These are phyloP conservation scores for Pseudochirops cupreus DNA, from an alignment of 2,797 vertebrate genomes.

Conservation along the genomic window DNA sequence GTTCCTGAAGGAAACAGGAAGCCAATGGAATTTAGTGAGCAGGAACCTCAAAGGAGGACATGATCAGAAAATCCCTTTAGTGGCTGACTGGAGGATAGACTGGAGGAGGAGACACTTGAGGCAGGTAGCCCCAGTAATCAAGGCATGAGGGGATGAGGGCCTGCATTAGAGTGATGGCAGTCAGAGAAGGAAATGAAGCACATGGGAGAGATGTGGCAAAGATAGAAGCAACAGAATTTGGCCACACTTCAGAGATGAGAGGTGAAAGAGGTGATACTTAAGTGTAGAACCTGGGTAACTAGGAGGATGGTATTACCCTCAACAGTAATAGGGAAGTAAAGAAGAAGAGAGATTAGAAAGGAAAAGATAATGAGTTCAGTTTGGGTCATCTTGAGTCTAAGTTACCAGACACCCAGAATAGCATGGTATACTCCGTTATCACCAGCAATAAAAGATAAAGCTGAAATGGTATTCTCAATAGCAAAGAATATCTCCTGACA, in stretches of 20 bases:
- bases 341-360: background rate
- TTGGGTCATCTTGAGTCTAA: background rate
- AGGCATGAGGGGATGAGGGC: background rate
- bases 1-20: background rate
- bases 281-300: background rate
- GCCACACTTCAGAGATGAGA: background rate
- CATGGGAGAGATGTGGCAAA: background rate
- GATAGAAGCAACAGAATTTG: background rate
- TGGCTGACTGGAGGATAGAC: background rate
- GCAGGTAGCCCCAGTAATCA: background rate
- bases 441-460: background rate
- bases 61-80: background rate
- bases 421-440: background rate
- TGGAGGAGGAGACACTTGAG: background rate
- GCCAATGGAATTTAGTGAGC: background rate
- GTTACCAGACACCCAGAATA: background rate
- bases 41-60: background rate
- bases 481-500: background rate
- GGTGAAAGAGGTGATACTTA: background rate
- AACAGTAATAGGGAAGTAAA: background rate
- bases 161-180: background rate
- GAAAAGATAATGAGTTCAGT: background rate
- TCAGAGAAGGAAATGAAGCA: background rate
- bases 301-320: background rate
- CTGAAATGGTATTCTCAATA: background rate